A percentile compares a stretch with the other conserved stretches of the same genome.
Conservation (phyloP, 2,797 vertebrate species). For the Sebastes elongatus region DNA sequence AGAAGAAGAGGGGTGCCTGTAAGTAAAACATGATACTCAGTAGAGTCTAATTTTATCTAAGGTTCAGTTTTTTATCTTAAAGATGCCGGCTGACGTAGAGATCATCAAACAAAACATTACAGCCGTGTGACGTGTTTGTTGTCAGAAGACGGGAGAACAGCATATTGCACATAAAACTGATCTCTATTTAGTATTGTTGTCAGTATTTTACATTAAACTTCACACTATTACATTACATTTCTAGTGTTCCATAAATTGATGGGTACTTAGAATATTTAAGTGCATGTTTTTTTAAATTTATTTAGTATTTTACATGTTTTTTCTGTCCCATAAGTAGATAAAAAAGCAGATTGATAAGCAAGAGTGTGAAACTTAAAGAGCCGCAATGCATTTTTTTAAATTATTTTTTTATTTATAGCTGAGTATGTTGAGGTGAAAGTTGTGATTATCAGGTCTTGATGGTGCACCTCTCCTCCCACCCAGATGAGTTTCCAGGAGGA, state of each 20-base stretch:
- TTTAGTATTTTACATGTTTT: background rate
- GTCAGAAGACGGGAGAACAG: background rate
- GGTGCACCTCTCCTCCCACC: background rate
- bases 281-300: slow-evolving; percentile 11
- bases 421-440: background rate
- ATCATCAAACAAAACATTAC: background rate
- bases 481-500: slow-evolving; percentile 99
- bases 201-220: background rate
- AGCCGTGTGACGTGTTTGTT: background rate
- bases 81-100: background rate
- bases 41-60: slow-evolving; percentile 42
- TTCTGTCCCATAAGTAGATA: background rate
- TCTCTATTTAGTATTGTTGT: background rate
- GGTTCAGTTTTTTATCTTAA: background rate
- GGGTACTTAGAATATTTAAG: background rate
- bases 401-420: background rate
- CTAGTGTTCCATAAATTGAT: background rate
- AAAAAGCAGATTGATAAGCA: background rate
- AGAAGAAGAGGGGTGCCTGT: slow-evolving; percentile 74
- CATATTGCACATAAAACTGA: background rate
- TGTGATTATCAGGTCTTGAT: background rate
- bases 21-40: slow-evolving; percentile 65
- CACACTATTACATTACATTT: background rate
- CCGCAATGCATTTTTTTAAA: background rate
- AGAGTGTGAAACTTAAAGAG: background rate